Conservation (phyloP, 2,888 invertebrate species). For the Sturmia bella region DNA sequence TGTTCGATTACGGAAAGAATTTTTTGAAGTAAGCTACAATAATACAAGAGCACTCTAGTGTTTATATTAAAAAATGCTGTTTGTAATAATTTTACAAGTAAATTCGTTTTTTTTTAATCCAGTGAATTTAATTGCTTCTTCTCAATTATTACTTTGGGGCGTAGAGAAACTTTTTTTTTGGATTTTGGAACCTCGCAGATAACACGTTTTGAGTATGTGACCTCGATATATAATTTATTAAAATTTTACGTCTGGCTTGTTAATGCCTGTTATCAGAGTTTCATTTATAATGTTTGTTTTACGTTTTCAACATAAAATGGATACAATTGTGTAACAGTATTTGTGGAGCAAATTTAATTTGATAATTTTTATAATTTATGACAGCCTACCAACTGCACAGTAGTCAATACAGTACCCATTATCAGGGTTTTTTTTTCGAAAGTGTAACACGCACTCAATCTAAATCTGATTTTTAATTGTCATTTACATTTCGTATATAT, state of each 20-base stretch:
- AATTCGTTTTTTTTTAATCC: too few species aligned
- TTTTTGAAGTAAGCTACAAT: too few species aligned
- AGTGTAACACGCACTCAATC: slow-evolving; percentile 10
- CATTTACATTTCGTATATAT: neutral
- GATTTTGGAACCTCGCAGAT: too few species aligned
- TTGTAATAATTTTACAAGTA: too few species aligned
- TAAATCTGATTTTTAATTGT: slow-evolving; percentile 20
- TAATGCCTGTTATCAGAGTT: neutral
- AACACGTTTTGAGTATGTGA: too few species aligned
- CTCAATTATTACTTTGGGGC: too few species aligned
- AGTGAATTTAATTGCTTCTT: too few species aligned
- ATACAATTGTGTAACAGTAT: neutral
- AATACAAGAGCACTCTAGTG: too few species aligned
- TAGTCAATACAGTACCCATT: neutral
- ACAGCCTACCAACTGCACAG: slow-evolving; percentile 11
- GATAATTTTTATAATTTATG: slow-evolving; percentile 42
- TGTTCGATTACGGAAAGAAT: too few species aligned
- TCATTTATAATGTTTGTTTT: neutral
- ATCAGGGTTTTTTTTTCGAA: slow-evolving; percentile 6
- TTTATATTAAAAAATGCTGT: too few species aligned
- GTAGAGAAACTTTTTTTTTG: too few species aligned
- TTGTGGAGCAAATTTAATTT: neutral
- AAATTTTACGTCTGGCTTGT: neutral
- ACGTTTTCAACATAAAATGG: slow-evolving; percentile 17
- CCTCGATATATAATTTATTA: too few species aligned